Evolutionary conservation across 2,888 invertebrate species (phyloP).

Genomic region (Operophtera brumata): DNA sequence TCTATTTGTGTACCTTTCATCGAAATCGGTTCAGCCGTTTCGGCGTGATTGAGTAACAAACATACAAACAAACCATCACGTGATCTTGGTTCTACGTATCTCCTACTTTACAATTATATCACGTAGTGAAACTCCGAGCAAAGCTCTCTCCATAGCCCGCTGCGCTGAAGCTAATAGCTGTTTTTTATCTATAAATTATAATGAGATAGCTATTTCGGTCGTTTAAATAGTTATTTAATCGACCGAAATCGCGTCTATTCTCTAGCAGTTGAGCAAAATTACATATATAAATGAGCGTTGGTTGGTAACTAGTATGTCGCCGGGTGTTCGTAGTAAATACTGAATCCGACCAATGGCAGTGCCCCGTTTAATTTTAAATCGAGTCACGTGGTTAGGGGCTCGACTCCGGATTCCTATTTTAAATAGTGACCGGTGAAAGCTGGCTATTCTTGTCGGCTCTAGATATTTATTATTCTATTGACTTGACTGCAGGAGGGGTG

Average conservation of each 20-base stretch:
- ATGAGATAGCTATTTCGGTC: too few relatives aligned
- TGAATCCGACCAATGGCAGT: slow-evolving; percentile 38
- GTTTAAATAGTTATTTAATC: too few relatives aligned
- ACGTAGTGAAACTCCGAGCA: too few relatives aligned
- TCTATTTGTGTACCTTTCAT: too few relatives aligned
- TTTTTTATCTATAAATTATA: too few relatives aligned
- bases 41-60: too few relatives aligned
- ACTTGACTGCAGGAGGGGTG: neutral
- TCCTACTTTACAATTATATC: too few relatives aligned
- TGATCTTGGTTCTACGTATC: too few relatives aligned
- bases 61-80: too few relatives aligned
- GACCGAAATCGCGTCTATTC: neutral
- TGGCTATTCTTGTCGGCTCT: slow-evolving; percentile 32
- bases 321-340: slow-evolving; percentile 33
- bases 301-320: slow-evolving; percentile 13
- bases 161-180: too few relatives aligned
- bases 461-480: slow-evolving; percentile 18
- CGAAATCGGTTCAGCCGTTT: too few relatives aligned
- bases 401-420: slow-evolving; percentile 38
- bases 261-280: slow-evolving; percentile 15
- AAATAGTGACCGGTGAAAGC: slow-evolving; percentile 35
- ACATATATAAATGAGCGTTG: slow-evolving; percentile 27
- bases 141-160: too few relatives aligned
- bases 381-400: slow-evolving; percentile 55
- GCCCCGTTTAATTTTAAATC: slow-evolving; percentile 42